Base-by-base conservation (phyloP, 2,888 invertebrate genomes). In the Lissocephala sabroskyi region DNA sequence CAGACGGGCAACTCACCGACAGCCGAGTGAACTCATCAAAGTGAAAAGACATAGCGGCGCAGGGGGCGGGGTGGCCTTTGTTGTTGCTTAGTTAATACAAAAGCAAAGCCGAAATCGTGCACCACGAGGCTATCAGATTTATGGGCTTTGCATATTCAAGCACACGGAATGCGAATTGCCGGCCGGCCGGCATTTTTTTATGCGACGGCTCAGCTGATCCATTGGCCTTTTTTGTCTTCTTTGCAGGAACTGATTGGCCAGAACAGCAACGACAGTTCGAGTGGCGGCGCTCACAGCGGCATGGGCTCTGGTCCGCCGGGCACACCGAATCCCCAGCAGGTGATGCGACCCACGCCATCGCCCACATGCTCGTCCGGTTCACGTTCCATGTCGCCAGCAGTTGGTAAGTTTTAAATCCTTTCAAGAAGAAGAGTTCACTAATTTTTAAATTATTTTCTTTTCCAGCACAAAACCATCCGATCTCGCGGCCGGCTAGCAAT, bases 381-480 rank as follows among this genome's bases (percentile, higher is more conserved):
- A 80, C 91, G 97, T 87, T 97, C 97, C 86, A 96, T 97, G 94
- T 97, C 97, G 86, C 97, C 97, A 82, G 96, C 96, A 87, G 95
- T 96, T 86, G 95, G 95, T 95, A 84, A 88, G 94, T 89, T 14
- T 16, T 14, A 7, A 14, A 35, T 23, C 3, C 14, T 35, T n/a
- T n/a, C 5, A 14, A 1, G 7, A 35, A 35, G 9, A 7, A 6
- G 16, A 32, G 5, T 26, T 6, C 26, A 26, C 9, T 26, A 4
- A 26, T 9, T 26, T 26, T 6, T 26, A 26, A 26, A 14, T 17
- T 18, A 17, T 13, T 30, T 35, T n/a, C 30, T 39, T 37, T 32
- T 13, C 14, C 47, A 82, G 82, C 83, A 85, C 94, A 94, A 90
- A 95, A 92, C 91, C 92, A 95, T 91, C 93, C 95, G 87, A 96